Evolutionary conservation across 2,888 invertebrate genomes (phyloP), one percentile per base, ranked within the genome.

Genomic region (Alcis repandata): DNA sequence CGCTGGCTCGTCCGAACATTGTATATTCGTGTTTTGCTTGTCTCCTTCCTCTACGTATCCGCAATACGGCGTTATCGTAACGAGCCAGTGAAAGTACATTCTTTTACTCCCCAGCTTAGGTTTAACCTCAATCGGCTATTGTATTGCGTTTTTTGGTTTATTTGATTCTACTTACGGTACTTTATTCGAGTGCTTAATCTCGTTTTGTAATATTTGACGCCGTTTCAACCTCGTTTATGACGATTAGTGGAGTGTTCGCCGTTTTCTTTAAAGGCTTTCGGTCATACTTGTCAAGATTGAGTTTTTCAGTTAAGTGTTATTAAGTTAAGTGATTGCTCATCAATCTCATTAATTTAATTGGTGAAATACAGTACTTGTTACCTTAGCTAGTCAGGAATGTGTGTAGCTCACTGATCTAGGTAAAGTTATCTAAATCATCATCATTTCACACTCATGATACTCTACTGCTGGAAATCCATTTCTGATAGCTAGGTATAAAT

Each of bases 21-120:
- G 60, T 53, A 54, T 19, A 13, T 19, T 51, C 51, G 49, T 13
- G 38, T 49, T 59, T 27, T 15, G 58, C 48, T 58, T 11, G 22
- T 15, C 41, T 40, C 15, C 27, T 27, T 38, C 38, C n/a, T 53
- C 22, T 4, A 15, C 53, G 22, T 40, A 53, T 53, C 40, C 53
- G 40, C 53, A 53, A 40, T 51, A 36, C 36, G 20, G 19, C 53
- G 51, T 49, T 63, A 63, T 60, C 61, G 67, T 63, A 63, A 66
- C 79, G 61, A 70, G 70, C 60, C 51, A 79, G 84, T 82, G 84
- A 84, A 84, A 84, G 84, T 84, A 76, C 77, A 84, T 82, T 83
- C 79, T 77, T 75, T 71, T 58, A 62, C 61, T 71, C 56, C 46
- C 43, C 58, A 61, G 56, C 60, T 66, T 60, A 66, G 65, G 59